A percentile compares a stretch with the other conserved stretches of the same genome.
Conservation (phyloP, 1,140 invertebrate species). For the Cotesia chilonis region DNA sequence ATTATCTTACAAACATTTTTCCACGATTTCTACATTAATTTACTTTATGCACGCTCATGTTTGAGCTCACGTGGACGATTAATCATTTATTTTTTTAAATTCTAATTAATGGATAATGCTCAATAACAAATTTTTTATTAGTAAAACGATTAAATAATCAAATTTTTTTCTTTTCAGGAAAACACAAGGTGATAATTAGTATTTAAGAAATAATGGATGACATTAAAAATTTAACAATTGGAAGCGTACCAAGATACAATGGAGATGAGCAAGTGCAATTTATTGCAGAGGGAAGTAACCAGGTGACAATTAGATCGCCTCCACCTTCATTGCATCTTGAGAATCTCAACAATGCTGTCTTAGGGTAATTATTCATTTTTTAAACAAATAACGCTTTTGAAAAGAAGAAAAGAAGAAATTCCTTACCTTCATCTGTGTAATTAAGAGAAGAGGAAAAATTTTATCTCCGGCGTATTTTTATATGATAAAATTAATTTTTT, state of each 20-base stretch:
- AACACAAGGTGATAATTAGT: constrained; percentile 41
- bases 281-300: constrained; percentile 58
- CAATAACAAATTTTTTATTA: no score
- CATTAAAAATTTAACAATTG: constrained; percentile 58
- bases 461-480: no score
- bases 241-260: constrained; percentile 53
- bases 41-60: no score
- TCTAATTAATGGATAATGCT: no score
- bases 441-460: no score
- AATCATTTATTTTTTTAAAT: no score
- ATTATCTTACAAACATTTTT: no score
- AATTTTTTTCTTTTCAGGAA: constrained; percentile 43
- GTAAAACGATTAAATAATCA: no score
- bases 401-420: constrained; percentile 1
- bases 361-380: constrained; percentile 47
- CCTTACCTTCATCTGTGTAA: background rate
- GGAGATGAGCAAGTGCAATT: constrained; percentile 63
- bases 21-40: no score
- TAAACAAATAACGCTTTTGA: no score
- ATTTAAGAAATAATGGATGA: constrained; percentile 59
- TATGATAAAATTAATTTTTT: no score
- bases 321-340: constrained; percentile 54
- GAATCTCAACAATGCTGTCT: constrained; percentile 58
- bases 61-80: no score
- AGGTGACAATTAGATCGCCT: constrained; percentile 62